Conservation (phyloP, 92 coral and sea anemone species). For the Muricea muricata region DNA sequence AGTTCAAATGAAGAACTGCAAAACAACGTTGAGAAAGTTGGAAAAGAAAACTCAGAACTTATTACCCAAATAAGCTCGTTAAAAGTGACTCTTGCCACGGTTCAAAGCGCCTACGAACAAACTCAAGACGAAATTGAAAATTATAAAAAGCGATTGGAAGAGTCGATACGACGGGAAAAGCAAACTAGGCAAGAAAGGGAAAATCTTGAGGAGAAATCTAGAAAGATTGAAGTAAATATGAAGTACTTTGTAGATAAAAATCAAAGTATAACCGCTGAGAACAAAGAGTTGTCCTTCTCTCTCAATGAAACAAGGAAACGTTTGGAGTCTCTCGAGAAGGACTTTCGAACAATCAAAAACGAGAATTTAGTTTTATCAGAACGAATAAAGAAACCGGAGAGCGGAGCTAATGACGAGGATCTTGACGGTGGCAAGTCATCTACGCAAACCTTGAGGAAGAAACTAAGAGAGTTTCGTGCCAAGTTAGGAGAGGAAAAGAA, state of each 20-base stretch:
- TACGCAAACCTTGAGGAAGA: constrained; percentile 2
- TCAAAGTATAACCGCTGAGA: background rate
- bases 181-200: background rate
- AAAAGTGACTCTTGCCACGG: constrained; percentile 16
- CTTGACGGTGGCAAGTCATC: constrained; percentile 6
- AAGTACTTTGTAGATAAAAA: background rate
- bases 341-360: background rate
- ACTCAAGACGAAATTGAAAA: background rate
- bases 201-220: background rate
- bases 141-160: background rate
- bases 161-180: background rate
- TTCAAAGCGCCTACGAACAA: constrained; percentile 24
- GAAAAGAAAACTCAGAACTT: constrained; percentile 13
- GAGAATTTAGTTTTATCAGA: constrained; percentile 20
- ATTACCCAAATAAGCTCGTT: constrained; percentile 18
- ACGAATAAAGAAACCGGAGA: constrained; percentile 21
- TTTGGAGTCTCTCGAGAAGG: constrained; percentile 11
- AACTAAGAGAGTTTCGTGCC: constrained; percentile 31
- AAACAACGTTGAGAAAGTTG: constrained; percentile 1
- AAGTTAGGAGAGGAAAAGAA: constrained; percentile 29
- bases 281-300: background rate
- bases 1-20: background rate
- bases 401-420: background rate
- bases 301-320: constrained; percentile 9
- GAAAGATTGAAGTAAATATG: background rate